Percentiles rank a stretch among this genome's conserved stretches.
Evolutionary conservation across 2,888 invertebrate genomes (phyloP).

Genomic region (Quadroppia sp.): DNA sequence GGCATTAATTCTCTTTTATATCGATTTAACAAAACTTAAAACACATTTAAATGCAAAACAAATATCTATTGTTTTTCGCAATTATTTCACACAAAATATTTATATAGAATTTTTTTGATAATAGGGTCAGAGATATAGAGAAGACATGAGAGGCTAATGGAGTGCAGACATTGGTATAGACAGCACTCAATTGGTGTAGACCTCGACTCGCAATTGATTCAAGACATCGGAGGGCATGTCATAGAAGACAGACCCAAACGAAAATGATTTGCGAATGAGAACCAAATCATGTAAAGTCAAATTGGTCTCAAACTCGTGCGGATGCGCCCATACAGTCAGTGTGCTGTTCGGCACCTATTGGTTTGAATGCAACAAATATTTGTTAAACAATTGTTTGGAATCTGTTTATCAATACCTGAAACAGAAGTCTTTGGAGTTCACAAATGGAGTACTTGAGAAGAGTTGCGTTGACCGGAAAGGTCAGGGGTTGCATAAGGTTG

Average conservation of each 20-base stretch:
- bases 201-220: conserved; percentile 37
- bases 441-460: conserved; percentile 48
- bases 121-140: background rate
- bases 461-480: conserved; percentile 48
- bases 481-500: conserved; percentile 48
- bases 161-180: background rate
- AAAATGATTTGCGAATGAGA: conserved; percentile 48
- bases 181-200: conserved; percentile 20
- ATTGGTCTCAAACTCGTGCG: conserved; percentile 45
- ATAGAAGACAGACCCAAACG: conserved; percentile 48
- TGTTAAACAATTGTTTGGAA: background rate
- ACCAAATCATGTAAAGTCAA: conserved; percentile 48
- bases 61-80: background rate
- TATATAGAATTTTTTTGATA: background rate
- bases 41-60: conserved; percentile 1
- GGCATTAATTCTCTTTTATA: background rate
- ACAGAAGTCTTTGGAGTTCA: conserved; percentile 48
- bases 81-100: background rate
- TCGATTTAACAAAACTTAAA: background rate
- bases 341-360: conserved; percentile 48
- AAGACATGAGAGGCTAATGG: too few species aligned
- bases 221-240: conserved; percentile 47
- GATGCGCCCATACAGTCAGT: conserved; percentile 47
- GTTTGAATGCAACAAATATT: background rate
- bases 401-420: conserved; percentile 46